Evolutionary conservation across 2,797 vertebrate genomes (phyloP), one percentile per base, ranked within the genome.

Genomic region (Perodicticus potto): DNA sequence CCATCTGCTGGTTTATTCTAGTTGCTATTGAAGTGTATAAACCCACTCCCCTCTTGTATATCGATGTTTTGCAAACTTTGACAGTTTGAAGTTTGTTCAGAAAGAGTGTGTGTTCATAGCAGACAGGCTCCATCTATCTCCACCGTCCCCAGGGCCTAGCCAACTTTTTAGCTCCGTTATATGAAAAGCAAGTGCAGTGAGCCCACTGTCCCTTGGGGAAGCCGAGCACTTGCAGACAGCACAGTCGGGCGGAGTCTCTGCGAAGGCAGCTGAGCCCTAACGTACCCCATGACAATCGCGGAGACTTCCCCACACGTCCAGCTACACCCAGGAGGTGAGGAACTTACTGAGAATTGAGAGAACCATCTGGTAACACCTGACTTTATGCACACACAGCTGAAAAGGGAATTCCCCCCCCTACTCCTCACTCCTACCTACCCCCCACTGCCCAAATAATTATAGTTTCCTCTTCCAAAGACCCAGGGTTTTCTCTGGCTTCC

Each of bases 251-350:
- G 70, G 4, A 3, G 5, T n/a, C 29, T 29, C 19, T 17, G 19
- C 4, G 40, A 55, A 34, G 40, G 23, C 20, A 13, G 1, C 29
- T 53, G 45, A 43, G 34, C 8, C 3, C 49, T 49, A 57, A 49
- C 20, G 0, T 1, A 22, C 25, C 29, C 14, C 0, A 9, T 61
- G 17, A 13, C 5, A 86, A 37, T 3, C 2, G 1, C 17, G 80
- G 23, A 9, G 20, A 59, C 27, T 8, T 45, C 12, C 14, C 14
- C 72, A 45, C 3, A 29, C 2, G 9, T 53, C 29, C 12, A 27
- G 23, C 27, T 63, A 45, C 27, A 61, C 53, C 12, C 29, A 65
- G 73, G n/a, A 74, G 43, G 20, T 8, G 3, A 67, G n/a, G 7
- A 78, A 69, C 29, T 86, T 67, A 55, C 17, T 59, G 19, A 45